phyloP scores from a whole-genome alignment of 30 jellyfish, hydroid and myxozoan genomes.

The Phacellophora camtschatica region DNA sequence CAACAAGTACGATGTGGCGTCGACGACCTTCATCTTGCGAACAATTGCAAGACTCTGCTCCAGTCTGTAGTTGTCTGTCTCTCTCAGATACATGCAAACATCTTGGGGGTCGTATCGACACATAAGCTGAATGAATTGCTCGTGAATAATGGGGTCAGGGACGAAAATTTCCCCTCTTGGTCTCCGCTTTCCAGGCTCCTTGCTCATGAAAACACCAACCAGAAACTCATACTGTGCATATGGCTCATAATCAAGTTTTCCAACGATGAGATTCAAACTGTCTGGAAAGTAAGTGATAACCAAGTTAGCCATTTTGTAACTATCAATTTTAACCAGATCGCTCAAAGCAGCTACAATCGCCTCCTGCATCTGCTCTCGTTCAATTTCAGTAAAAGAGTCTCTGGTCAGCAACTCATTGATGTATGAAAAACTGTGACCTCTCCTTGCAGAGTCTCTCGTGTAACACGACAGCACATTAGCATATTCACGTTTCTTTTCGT shows the following conservation, averaged over 20 bases:
- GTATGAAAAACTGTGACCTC: constrained; percentile 63
- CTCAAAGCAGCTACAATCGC: constrained; percentile 77
- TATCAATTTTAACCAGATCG: constrained; percentile 78
- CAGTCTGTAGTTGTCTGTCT: constrained; percentile 82
- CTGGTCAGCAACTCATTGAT: constrained; percentile 66
- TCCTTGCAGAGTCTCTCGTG: constrained; percentile 86
- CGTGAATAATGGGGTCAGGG: constrained; percentile 75
- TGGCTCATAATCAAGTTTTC: constrained; percentile 60
- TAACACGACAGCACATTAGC: constrained; percentile 91
- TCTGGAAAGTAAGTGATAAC: constrained; percentile 64
- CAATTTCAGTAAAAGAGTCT: constrained; percentile 93
- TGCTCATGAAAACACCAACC: constrained; percentile 80
- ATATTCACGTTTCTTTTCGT: constrained; percentile 73
- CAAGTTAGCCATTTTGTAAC: constrained; percentile 78
- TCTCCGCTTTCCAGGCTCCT: constrained; percentile 41
- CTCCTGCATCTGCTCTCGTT: constrained; percentile 68
- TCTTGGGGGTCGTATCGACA: constrained; percentile 81
- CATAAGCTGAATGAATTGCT: constrained; percentile 85
- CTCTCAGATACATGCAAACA: constrained; percentile 78
- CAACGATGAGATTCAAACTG: constrained; percentile 66
- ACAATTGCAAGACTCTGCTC: constrained; percentile 88
- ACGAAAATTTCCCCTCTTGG: not conserved
- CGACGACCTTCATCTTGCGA: constrained; percentile 61
- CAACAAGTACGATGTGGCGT: constrained; percentile 87
- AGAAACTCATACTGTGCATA: constrained; percentile 73